These are phyloP conservation scores for Podotricha telesiphe DNA, from an alignment of 2,888 invertebrate species.

Conservation along the genomic window DNA sequence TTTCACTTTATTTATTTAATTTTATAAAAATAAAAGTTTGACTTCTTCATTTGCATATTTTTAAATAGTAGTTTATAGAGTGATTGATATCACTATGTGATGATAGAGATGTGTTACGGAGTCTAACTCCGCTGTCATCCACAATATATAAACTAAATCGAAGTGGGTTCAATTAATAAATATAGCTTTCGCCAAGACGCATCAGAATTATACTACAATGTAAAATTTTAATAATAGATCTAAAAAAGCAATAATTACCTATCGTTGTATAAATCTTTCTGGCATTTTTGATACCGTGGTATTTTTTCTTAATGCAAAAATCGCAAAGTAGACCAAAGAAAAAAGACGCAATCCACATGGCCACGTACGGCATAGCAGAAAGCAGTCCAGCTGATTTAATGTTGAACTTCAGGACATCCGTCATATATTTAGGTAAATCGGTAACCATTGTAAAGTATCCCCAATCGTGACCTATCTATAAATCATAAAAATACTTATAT, in stretches of 20 bases:
- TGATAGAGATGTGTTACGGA: too few relatives aligned
- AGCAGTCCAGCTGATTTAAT: constrained; percentile 85
- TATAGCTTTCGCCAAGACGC: too few relatives aligned
- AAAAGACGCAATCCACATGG: constrained; percentile 87
- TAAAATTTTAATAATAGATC: neutral
- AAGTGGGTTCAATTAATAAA: too few relatives aligned
- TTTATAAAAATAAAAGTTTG: too few relatives aligned
- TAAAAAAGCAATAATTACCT: constrained; percentile 70
- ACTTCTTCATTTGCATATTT: too few relatives aligned
- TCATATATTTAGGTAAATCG: constrained; percentile 88
- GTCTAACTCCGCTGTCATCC: too few relatives aligned
- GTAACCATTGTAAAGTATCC: constrained; percentile 89
- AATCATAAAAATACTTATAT: neutral
- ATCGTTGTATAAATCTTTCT: constrained; percentile 87
- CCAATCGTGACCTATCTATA: constrained; percentile 87
- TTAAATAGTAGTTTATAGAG: too few relatives aligned
- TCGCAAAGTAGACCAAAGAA: constrained; percentile 87
- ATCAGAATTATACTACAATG: too few relatives aligned
- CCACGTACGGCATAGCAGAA: constrained; percentile 86
- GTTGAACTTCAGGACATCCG: constrained; percentile 86
- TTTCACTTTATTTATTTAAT: neutral
- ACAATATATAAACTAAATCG: too few relatives aligned
- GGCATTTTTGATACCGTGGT: constrained; percentile 82
- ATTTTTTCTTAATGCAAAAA: constrained; percentile 84
- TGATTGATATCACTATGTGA: too few relatives aligned